phyloP scores from a whole-genome alignment of 2,797 vertebrate species.

The Nyctibius grandis region DNA sequence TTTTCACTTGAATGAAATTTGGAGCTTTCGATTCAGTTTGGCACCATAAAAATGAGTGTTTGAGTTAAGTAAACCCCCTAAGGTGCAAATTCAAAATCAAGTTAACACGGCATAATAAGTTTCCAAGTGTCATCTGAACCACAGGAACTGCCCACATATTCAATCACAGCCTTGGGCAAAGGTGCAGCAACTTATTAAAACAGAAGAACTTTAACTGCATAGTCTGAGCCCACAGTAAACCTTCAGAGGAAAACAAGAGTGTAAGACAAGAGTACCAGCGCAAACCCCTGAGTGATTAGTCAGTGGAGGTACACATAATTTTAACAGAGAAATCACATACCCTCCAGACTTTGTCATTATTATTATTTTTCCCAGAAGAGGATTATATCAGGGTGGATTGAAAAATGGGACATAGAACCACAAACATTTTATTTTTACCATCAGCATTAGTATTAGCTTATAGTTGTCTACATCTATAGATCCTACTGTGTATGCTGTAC shows the following conservation, averaged over 20 bases:
- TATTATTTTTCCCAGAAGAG: background rate
- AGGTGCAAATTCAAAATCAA: background rate
- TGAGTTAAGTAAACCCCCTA: background rate
- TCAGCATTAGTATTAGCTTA: background rate
- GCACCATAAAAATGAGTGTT: background rate
- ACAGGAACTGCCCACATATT: constrained; percentile 15
- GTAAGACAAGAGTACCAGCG: background rate
- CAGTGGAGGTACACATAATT: background rate
- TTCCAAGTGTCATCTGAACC: background rate
- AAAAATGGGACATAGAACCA: background rate
- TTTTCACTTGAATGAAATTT: background rate
- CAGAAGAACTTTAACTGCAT: background rate
- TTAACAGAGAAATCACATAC: background rate
- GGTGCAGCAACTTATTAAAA: constrained; percentile 12
- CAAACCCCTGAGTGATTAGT: background rate
- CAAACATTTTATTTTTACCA: background rate
- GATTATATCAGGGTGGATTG: background rate
- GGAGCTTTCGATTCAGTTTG: background rate
- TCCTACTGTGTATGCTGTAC: background rate
- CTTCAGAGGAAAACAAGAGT: background rate
- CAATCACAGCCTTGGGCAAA: constrained; percentile 17
- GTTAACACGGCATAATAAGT: background rate
- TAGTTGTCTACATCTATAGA: background rate
- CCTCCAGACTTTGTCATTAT: background rate
- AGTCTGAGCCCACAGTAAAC: background rate